These are phyloP conservation scores for Ectobius pallidus DNA, from an alignment of 2,888 invertebrate species.

Conservation along the genomic window DNA sequence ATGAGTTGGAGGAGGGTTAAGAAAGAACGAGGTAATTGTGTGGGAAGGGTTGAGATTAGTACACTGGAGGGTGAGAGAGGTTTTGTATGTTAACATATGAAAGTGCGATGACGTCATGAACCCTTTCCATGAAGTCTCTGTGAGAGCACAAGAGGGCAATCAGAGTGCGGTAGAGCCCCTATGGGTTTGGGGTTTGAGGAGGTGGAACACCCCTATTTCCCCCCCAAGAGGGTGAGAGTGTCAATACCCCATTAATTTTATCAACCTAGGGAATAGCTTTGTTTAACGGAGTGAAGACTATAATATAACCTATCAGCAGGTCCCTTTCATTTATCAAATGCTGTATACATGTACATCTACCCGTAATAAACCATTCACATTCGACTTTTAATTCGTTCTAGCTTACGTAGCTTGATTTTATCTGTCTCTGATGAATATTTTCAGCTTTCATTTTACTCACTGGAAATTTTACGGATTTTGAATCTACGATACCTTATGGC, in stretches of 20 bases:
- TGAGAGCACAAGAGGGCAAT: constrained; percentile 38
- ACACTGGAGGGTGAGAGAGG: neutral
- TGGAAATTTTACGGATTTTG: no score
- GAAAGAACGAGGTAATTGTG: constrained; percentile 27
- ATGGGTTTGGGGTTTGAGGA: constrained; percentile 13
- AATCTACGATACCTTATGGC: no score
- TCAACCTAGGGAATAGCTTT: constrained; percentile 35
- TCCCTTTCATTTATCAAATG: constrained; percentile 25
- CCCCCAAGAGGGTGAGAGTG: constrained; percentile 21
- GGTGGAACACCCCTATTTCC: constrained; percentile 17
- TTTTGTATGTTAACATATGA: constrained; percentile 27
- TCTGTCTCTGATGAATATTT: no score
- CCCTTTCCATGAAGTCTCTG: constrained; percentile 7
- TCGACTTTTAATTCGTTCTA: no score
- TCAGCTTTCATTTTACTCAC: no score
- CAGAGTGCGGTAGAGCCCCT: constrained; percentile 28
- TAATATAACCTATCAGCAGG: constrained; percentile 20
- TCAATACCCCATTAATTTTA: constrained; percentile 39
- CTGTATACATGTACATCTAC: constrained; percentile 2
- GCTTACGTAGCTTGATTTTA: no score
- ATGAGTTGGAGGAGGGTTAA: constrained; percentile 7
- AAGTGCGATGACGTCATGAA: constrained; percentile 31
- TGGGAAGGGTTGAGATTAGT: constrained; percentile 29
- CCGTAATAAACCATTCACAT: constrained; percentile 13
- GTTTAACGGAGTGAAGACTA: constrained; percentile 32